Base-by-base conservation (phyloP, 2,797 vertebrate genomes). In the Tympanoctomys barrerae region DNA sequence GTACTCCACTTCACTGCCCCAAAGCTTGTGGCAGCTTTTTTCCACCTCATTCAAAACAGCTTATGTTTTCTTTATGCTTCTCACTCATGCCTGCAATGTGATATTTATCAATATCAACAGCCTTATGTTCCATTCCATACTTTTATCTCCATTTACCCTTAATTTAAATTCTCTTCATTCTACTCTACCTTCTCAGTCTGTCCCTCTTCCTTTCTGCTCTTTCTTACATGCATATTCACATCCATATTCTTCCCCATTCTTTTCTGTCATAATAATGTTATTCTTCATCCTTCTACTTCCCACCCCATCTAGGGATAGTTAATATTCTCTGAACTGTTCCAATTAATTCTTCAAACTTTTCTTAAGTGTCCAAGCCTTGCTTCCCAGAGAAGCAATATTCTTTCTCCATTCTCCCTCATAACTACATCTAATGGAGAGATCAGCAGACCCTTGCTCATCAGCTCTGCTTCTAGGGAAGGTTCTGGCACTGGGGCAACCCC, bases 81-180 rank as follows among this genome's bases (percentile, higher is more conserved):
- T 82, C 26, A 26, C 24, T 28, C 2, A 36, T 90, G 24, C 64
- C 36, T 78, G n/a, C 36, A 11, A 42, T 73, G n/a, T 57, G 18
- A 54, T 59, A 75, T 61, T 24, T 54, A 31, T 36, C 13, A 70
- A 10, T 54, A 64, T 83, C 31, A 79, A 83, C 4, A 36, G 89
- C 21, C 8, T 93, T 79, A 5, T 77, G 61, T 86, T 31, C 66
- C 59, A 64, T 46, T 49, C 52, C 70, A 6, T 59, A 92, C 10
- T 9, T 28, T 86, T 4, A 75, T 80, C 33, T 85, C 86, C 62
- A 70, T 33, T 91, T 82, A 64, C 9, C 61, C 3, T 24, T 39
- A 28, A 85, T 82, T 82, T 88, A 85, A 85, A 95, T 81, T 80
- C 33, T 87, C 22, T 82, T 82, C 49, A 94, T 59, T 22, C n/a